These are phyloP conservation scores for Desoria tigrina DNA, from an alignment of 2,888 invertebrate genomes.

Conservation along the genomic window DNA sequence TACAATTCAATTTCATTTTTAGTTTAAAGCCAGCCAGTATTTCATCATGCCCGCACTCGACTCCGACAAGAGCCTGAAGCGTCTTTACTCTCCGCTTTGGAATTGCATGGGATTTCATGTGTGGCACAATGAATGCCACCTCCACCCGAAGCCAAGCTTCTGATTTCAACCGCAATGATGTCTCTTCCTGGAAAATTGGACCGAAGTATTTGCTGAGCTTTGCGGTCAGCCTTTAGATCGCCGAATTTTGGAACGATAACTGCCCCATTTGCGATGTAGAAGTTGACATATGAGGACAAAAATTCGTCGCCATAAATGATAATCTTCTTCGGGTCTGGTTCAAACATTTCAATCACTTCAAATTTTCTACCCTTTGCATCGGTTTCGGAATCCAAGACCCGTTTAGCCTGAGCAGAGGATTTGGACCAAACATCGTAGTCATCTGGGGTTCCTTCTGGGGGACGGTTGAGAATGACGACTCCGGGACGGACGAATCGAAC, in stretches of 20 bases:
- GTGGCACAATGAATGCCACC: constrained; percentile 24
- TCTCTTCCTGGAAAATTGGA: constrained; percentile 14
- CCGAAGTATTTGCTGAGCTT: constrained; percentile 11
- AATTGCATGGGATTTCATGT: constrained; percentile 7
- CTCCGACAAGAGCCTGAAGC: too few relatives aligned
- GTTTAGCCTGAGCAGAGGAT: constrained; percentile 19
- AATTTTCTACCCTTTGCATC: constrained; percentile 26
- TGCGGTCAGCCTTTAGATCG: constrained; percentile 16
- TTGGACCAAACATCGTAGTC: constrained; percentile 22
- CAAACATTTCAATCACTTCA: constrained; percentile 15
- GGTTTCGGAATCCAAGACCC: constrained; percentile 17
- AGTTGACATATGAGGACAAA: constrained; percentile 27
- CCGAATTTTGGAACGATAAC: constrained; percentile 25
- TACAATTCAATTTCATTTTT: too few relatives aligned
- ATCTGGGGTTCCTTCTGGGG: background rate
- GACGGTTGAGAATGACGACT: constrained; percentile 19
- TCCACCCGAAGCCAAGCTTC: constrained; percentile 22
- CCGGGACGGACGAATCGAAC: constrained; percentile 24
- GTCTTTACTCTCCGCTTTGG: too few relatives aligned
- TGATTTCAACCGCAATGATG: constrained; percentile 20
- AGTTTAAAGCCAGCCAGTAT: too few relatives aligned
- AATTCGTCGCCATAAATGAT: constrained; percentile 7
- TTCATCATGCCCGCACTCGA: too few relatives aligned
- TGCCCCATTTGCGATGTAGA: constrained; percentile 23
- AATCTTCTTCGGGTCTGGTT: constrained; percentile 22